phyloP scores from a whole-genome alignment of 2,113 vertebrate genomes.

The Trachemys scripta region DNA sequence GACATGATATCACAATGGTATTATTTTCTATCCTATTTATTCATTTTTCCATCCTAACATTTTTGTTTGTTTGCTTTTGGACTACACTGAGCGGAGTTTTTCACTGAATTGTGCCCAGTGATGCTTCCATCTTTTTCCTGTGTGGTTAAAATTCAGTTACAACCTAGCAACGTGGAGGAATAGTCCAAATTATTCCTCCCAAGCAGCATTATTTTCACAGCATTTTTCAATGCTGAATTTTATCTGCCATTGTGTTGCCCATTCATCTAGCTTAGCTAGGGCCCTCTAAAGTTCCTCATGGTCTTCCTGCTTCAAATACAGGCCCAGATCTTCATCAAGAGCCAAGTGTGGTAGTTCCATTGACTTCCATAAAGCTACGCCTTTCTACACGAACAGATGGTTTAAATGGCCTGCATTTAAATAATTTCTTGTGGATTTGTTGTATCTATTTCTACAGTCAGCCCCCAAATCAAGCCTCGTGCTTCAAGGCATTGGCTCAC shows the following conservation, averaged over 20 bases:
- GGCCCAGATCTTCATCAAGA: fast-evolving
- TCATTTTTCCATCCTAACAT: not conserved
- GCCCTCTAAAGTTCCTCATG: not conserved
- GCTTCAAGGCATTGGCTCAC: fast-evolving
- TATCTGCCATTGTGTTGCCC: not conserved
- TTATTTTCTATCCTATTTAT: not conserved
- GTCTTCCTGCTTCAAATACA: not conserved
- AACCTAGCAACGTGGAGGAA: fast-evolving
- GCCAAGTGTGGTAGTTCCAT: not conserved
- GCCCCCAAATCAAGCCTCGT: fast-evolving
- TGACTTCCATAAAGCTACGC: fast-evolving
- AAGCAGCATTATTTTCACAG: fast-evolving
- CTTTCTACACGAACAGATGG: not conserved
- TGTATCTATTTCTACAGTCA: not conserved
- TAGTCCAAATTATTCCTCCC: fast-evolving
- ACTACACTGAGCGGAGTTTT: fast-evolving
- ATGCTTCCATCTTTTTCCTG: fast-evolving
- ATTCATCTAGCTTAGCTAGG: not conserved
- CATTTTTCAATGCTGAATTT: not conserved
- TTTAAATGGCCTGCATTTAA: not conserved
- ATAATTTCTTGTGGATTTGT: not conserved
- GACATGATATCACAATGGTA: not conserved
- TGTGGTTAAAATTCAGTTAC: fast-evolving
- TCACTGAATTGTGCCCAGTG: fast-evolving
- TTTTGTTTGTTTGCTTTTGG: not conserved